These are phyloP conservation scores for Mongoloraphidia duomilia DNA, from an alignment of 2,888 invertebrate species.

Conservation along the genomic window DNA sequence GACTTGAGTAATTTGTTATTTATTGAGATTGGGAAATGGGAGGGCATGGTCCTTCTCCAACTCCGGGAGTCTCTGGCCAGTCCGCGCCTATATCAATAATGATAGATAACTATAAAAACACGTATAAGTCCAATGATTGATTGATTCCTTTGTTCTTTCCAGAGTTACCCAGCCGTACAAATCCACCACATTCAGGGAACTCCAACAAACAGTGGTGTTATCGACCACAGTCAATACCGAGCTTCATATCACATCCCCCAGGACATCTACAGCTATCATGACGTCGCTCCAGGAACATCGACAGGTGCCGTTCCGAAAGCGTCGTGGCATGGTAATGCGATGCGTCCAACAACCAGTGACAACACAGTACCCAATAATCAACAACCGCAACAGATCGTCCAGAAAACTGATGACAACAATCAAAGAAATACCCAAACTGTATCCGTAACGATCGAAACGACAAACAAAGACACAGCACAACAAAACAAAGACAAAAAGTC, in stretches of 20 bases:
- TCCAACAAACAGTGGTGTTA: background rate
- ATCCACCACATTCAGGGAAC: slow-evolving; percentile 2
- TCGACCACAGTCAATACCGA: slow-evolving; percentile 1
- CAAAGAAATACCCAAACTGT: slow-evolving; percentile 29
- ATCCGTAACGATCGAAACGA: slow-evolving; percentile 42
- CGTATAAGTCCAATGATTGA: background rate
- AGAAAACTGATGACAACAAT: slow-evolving; percentile 22
- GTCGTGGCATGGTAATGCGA: slow-evolving; percentile 31
- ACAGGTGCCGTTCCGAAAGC: slow-evolving; percentile 28
- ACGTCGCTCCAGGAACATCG: slow-evolving; percentile 13
- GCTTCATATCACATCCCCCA: background rate
- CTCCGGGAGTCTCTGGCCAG: too few species aligned
- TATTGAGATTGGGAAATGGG: too few species aligned
- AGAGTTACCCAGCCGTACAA: slow-evolving; percentile 5
- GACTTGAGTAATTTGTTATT: too few species aligned
- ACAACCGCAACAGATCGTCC: slow-evolving; percentile 24
- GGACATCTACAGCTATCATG: slow-evolving; percentile 32
- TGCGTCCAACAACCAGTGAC: slow-evolving; percentile 15
- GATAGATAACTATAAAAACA: too few species aligned
- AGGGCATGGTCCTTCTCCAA: too few species aligned
- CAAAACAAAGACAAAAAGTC: slow-evolving; percentile 44
- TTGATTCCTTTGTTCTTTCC: background rate
- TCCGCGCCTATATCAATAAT: too few species aligned
- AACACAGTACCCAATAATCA: slow-evolving; percentile 18
- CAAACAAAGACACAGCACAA: slow-evolving; percentile 3